Conservation (phyloP, 1,140 invertebrate species). For the Drosophila paulistorum region DNA sequence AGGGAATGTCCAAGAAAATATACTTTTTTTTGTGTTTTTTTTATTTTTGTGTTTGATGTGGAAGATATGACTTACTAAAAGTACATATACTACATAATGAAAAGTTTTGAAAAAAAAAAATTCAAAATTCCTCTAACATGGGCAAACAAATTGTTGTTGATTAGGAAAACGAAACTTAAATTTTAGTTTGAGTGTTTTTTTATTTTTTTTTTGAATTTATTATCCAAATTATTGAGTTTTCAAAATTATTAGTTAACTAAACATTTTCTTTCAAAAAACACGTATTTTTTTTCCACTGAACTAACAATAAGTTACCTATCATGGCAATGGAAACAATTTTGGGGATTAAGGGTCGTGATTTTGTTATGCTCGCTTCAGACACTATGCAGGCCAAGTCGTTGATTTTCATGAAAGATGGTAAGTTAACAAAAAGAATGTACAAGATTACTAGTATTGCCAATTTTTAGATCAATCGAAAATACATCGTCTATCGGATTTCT, state of each 20-base stretch:
- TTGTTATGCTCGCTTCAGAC: slow-evolving; percentile 42
- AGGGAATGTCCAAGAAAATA: neutral
- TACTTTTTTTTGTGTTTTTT: neutral
- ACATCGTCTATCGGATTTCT: slow-evolving; percentile 93
- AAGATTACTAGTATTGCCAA: slow-evolving; percentile 32
- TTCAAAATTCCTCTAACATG: too few species aligned
- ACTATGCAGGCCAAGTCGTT: neutral
- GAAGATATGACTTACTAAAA: neutral
- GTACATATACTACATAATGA: neutral
- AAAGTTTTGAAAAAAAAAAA: too few species aligned
- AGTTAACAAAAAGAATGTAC: neutral
- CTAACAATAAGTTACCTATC: too few species aligned
- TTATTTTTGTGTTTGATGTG: neutral
- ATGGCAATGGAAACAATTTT: slow-evolving; percentile 45
- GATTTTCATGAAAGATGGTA: slow-evolving; percentile 27
- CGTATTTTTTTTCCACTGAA: neutral
- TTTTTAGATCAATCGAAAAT: slow-evolving; percentile 96
- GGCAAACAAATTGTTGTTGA: too few species aligned
- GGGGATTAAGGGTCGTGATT: slow-evolving; percentile 42
- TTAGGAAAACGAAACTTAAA: too few species aligned
- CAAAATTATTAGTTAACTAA: neutral
- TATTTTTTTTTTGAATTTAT: neutral
- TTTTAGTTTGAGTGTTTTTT: too few species aligned
- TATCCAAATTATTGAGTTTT: neutral
- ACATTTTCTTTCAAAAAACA: neutral